These are phyloP conservation scores for Temnothorax nylanderi DNA, from an alignment of 1,140 invertebrate genomes.

Conservation along the genomic window DNA sequence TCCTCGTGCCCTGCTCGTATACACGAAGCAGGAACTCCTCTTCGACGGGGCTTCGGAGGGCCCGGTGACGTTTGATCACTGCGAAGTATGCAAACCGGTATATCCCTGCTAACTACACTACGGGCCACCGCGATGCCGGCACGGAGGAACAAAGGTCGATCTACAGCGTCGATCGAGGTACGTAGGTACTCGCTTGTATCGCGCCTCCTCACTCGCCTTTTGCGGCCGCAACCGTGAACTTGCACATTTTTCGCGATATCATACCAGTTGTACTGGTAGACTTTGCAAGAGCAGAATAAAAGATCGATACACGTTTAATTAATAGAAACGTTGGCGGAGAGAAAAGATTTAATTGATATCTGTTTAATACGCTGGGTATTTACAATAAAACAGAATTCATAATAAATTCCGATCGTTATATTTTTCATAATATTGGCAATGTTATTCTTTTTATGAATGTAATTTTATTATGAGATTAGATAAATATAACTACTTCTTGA, in stretches of 20 bases:
- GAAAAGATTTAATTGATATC: not conserved
- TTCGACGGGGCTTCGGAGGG: constrained; percentile 1
- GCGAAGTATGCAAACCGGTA: constrained; percentile 69
- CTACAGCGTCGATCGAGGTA: constrained; percentile 27
- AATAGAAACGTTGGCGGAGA: not conserved
- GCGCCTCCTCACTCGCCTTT: constrained; percentile 2
- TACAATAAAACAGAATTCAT: not conserved
- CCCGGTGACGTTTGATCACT: constrained; percentile 67
- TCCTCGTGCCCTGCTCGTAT: constrained; percentile 42
- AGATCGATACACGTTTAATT: not conserved
- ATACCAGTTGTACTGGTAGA: not conserved
- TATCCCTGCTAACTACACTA: constrained; percentile 54
- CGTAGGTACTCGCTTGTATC: not conserved
- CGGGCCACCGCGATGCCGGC: constrained; percentile 37
- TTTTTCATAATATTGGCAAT: not conserved
- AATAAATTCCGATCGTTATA: not conserved
- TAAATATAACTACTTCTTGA: not conserved
- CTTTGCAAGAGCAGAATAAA: not conserved
- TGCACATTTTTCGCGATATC: constrained; percentile 20
- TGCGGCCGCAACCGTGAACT: not conserved
- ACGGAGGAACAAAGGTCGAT: constrained; percentile 21
- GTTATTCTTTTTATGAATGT: not conserved
- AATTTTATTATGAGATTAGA: not conserved
- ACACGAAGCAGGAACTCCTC: constrained; percentile 65
- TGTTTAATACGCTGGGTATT: not conserved